Evolutionary conservation across 2,888 invertebrate species (phyloP).

Genomic region (Xanthorhoe designata): DNA sequence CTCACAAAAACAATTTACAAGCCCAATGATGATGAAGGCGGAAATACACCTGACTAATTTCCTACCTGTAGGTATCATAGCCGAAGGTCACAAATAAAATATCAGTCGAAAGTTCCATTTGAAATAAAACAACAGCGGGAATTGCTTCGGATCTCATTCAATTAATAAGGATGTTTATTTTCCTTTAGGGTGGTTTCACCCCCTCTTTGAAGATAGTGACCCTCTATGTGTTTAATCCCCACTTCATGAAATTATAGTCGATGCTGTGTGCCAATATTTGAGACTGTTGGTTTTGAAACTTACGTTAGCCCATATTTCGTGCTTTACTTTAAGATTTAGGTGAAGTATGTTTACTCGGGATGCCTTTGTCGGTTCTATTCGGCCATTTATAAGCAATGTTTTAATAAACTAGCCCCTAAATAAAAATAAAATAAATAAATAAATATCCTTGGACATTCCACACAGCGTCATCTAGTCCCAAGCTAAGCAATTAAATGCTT

Average conservation of each 20-base stretch:
- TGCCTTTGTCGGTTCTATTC: not conserved
- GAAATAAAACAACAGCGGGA: constrained; percentile 40
- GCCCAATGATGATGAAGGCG: too few relatives aligned
- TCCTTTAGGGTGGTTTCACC: constrained; percentile 34
- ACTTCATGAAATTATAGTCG: constrained; percentile 40
- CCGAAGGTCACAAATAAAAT: constrained; percentile 2
- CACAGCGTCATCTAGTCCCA: too few relatives aligned
- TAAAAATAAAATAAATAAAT: too few relatives aligned
- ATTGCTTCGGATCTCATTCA: constrained; percentile 45
- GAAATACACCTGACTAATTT: too few relatives aligned
- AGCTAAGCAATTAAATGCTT: too few relatives aligned
- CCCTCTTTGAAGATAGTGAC: constrained; percentile 39
- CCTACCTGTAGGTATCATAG: too few relatives aligned
- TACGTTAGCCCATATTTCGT: constrained; percentile 17
- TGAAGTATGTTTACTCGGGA: constrained; percentile 3
- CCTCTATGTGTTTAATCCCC: constrained; percentile 44
- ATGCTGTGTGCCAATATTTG: constrained; percentile 39
- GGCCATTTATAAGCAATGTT: not conserved
- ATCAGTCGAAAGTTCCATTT: constrained; percentile 21
- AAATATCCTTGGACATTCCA: too few relatives aligned
- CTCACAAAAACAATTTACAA: too few relatives aligned
- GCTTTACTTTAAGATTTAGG: constrained; percentile 16
- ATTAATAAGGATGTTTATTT: constrained; percentile 47
- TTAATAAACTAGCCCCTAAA: too few relatives aligned
- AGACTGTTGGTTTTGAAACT: constrained; percentile 25